Percentiles rank a stretch among this genome's conserved stretches.
These are phyloP conservation scores for Trichomycterus rosablanca DNA, from an alignment of 2,113 vertebrate species.

Conservation along the genomic window DNA sequence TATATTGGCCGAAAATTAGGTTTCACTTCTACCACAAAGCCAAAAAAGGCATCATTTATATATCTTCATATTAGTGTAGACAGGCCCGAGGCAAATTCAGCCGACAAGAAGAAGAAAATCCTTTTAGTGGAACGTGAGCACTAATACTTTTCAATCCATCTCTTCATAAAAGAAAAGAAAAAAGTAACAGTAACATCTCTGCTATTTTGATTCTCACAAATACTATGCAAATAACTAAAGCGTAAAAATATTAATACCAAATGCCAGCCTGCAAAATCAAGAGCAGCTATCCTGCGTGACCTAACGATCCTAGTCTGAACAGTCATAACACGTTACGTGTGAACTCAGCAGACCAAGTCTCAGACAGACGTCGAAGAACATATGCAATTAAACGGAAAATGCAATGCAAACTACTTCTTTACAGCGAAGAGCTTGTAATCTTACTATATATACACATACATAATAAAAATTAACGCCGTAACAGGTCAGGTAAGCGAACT, in stretches of 20 bases:
- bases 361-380: conserved; percentile 35
- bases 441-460: conserved; percentile 52
- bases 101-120: too few relatives aligned
- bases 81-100: too few relatives aligned
- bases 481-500: conserved; percentile 56
- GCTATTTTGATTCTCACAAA: conserved; percentile 9
- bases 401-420: conserved; percentile 50
- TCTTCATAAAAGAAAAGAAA: too few relatives aligned
- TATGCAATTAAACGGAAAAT: conserved; percentile 52
- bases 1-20: too few relatives aligned
- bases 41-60: too few relatives aligned
- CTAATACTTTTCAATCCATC: too few relatives aligned
- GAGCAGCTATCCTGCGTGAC: conserved; percentile 56
- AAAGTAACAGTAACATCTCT: not conserved
- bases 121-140: too few relatives aligned
- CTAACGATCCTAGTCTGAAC: conserved; percentile 44
- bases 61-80: too few relatives aligned
- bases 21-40: too few relatives aligned
- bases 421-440: conserved; percentile 53
- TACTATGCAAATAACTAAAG: conserved; percentile 15
- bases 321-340: conserved; percentile 53
- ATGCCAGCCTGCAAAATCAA: conserved; percentile 32
- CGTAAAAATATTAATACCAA: conserved; percentile 32
- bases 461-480: conserved; percentile 43
- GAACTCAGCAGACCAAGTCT: too few relatives aligned